Evolutionary conservation across 2,113 vertebrate genomes (phyloP).

Genomic region (Phylloscopus whistleri): DNA sequence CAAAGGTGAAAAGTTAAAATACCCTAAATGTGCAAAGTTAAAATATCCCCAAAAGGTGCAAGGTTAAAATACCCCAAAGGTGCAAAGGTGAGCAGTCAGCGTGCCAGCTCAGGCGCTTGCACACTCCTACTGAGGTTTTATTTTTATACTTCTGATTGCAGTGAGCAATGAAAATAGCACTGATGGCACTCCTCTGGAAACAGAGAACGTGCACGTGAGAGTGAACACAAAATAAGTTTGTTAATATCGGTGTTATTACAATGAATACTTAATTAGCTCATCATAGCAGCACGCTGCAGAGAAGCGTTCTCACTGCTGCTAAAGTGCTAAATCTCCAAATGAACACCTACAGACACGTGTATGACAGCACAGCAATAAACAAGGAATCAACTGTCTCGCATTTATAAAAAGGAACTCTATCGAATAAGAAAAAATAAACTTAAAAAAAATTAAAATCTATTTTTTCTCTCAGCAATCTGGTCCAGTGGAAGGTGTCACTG

Average conservation of each 20-base stretch:
- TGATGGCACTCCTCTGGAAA: background rate
- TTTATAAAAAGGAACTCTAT: background rate
- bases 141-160: background rate
- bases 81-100: fast-evolving
- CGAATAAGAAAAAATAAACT: background rate
- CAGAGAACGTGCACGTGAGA: background rate
- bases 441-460: background rate
- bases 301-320: background rate
- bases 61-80: background rate
- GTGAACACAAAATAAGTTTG: background rate
- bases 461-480: background rate
- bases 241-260: conserved; percentile 39
- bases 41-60: background rate
- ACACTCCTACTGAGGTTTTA: background rate
- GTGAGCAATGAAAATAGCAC: background rate
- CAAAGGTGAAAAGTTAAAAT: too few relatives aligned
- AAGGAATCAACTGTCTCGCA: background rate
- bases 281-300: background rate
- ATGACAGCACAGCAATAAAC: background rate
- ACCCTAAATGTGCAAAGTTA: too few relatives aligned
- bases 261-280: conserved; percentile 34
- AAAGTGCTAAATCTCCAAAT: conserved; percentile 31
- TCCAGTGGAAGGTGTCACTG: background rate
- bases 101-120: fast-evolving
- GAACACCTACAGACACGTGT: background rate